Evolutionary conservation across 2,113 vertebrate species (phyloP).

Genomic region (Benitochromis conjunctus): DNA sequence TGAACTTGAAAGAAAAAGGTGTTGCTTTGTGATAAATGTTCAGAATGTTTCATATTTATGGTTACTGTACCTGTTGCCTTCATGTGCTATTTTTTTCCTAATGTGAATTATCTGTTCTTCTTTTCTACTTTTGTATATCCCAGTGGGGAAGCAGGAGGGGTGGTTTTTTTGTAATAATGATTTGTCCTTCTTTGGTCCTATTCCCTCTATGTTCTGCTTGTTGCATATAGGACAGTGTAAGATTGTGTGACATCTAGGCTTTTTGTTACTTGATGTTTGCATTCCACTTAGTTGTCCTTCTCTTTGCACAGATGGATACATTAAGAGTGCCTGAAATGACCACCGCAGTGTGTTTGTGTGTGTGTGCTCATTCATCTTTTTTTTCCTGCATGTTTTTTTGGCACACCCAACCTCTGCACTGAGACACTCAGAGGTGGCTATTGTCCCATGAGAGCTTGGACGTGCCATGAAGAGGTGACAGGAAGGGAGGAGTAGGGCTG

Average conservation of each 20-base stretch:
- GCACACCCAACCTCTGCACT: not conserved
- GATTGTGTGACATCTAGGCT: not conserved
- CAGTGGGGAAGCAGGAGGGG: not conserved
- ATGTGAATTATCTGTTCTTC: not conserved
- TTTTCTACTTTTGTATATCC: not conserved
- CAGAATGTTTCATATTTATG: not conserved
- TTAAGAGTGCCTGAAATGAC: not conserved
- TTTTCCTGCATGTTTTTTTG: not conserved
- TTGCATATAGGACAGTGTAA: not conserved
- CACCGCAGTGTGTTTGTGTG: not conserved
- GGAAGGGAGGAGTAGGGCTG: slow-evolving; percentile 4
- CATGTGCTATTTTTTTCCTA: not conserved
- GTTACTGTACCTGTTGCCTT: not conserved
- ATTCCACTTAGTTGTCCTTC: not conserved
- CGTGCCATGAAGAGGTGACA: not conserved
- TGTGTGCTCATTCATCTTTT: not conserved
- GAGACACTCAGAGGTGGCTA: not conserved
- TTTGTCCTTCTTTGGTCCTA: not conserved
- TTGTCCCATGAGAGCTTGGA: slow-evolving; percentile 41
- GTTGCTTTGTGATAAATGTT: not conserved
- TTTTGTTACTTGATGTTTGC: not conserved
- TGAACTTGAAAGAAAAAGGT: not conserved
- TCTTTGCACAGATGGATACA: not conserved
- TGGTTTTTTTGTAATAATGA: not conserved
- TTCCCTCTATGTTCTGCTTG: not conserved